These are phyloP conservation scores for Anaspis maculata DNA, from an alignment of 2,888 invertebrate genomes.

Conservation along the genomic window DNA sequence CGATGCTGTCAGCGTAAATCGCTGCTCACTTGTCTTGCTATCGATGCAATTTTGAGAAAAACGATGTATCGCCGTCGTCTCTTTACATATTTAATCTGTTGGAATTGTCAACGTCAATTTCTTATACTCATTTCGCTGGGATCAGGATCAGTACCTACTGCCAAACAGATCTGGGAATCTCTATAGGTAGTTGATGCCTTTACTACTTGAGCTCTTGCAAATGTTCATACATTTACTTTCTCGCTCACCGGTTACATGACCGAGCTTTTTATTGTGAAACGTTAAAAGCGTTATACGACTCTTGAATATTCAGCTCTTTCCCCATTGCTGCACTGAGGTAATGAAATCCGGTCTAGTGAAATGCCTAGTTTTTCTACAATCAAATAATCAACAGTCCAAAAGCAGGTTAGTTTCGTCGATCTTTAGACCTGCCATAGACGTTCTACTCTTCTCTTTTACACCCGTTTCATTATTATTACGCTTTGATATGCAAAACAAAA, in stretches of 20 bases:
- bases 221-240: too few species aligned
- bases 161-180: too few species aligned
- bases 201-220: too few species aligned
- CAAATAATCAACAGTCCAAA: not conserved
- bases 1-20: conserved; percentile 15
- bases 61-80: conserved; percentile 13
- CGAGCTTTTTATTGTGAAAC: conserved; percentile 3
- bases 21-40: conserved; percentile 15
- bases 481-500: too few species aligned
- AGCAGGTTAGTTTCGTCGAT: too few species aligned
- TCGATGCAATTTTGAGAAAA: conserved; percentile 13
- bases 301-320: conserved; percentile 2
- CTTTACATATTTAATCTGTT: conserved; percentile 17
- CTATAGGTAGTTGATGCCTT: too few species aligned
- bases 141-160: too few species aligned
- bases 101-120: conserved; percentile 16
- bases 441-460: too few species aligned
- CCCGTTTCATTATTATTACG: too few species aligned
- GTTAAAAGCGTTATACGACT: conserved; percentile 4
- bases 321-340: not conserved
- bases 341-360: conserved; percentile 2
- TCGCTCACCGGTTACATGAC: too few species aligned
- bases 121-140: conserved; percentile 4
- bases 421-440: too few species aligned
- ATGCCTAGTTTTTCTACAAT: not conserved